Evolutionary conservation across 2,888 invertebrate genomes (phyloP).

Genomic region (Coelogynopora nodosa): DNA sequence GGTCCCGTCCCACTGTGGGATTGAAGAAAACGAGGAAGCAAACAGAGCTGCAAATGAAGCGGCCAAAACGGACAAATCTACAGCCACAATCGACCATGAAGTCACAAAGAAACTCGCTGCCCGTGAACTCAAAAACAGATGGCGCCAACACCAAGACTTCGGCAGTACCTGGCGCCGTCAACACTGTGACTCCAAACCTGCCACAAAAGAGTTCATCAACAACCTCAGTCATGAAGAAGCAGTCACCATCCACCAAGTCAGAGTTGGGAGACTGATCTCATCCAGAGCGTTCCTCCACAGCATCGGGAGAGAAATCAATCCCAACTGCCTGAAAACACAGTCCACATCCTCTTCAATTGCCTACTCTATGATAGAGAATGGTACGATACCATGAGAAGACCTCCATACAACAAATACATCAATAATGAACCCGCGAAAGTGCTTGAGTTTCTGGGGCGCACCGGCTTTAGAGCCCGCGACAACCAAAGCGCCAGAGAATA

Average conservation of each 20-base stretch:
- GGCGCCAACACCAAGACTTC: not conserved
- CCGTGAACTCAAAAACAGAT: constrained; percentile 5
- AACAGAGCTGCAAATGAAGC: constrained; percentile 5
- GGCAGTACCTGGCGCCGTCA: constrained; percentile 18
- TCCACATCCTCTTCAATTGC: no score
- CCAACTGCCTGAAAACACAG: no score
- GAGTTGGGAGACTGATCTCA: constrained; percentile 12
- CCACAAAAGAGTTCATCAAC: constrained; percentile 5
- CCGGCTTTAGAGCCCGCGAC: constrained; percentile 20
- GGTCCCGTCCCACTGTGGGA: not conserved
- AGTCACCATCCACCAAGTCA: constrained; percentile 10
- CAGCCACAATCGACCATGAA: not conserved
- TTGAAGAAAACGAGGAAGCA: constrained; percentile 2
- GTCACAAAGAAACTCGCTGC: constrained; percentile 8
- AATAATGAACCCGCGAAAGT: not conserved
- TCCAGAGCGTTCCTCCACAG: not conserved
- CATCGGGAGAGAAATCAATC: not conserved
- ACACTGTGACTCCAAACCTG: not conserved
- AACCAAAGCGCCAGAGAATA: constrained; percentile 23
- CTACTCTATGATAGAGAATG: not conserved
- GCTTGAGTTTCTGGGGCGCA: not conserved
- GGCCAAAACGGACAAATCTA: not conserved
- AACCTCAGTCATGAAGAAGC: constrained; percentile 15
- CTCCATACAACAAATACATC: not conserved
- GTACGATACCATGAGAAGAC: not conserved